A percentile compares a stretch with the other conserved stretches of the same genome.
These are phyloP conservation scores for Phortica magna DNA, from an alignment of 2,888 invertebrate genomes.

Conservation along the genomic window DNA sequence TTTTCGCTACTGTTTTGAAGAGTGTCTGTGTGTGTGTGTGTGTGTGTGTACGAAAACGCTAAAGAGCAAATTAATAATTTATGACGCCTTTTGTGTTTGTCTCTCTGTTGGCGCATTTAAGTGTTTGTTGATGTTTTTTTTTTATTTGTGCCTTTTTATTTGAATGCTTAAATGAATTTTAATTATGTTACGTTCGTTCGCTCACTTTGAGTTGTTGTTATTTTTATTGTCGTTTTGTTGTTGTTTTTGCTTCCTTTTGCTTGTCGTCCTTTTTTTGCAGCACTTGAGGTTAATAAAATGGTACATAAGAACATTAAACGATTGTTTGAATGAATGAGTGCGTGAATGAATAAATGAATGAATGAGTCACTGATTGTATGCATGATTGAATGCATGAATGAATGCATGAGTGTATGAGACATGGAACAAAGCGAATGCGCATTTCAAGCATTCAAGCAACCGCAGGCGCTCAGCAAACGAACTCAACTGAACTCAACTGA, in stretches of 20 bases:
- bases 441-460: too few species aligned
- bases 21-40: background rate
- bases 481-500: too few species aligned
- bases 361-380: too few species aligned
- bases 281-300: background rate
- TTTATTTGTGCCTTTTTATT: too few species aligned
- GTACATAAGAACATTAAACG: conserved; percentile 1
- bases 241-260: background rate
- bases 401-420: too few species aligned
- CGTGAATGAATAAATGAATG: too few species aligned
- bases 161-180: too few species aligned
- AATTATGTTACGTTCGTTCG: too few species aligned
- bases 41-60: background rate
- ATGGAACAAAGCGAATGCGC: too few species aligned
- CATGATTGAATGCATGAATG: too few species aligned
- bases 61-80: conserved; percentile 27
- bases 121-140: background rate
- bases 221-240: background rate
- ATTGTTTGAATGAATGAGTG: background rate
- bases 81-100: conserved; percentile 7
- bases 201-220: too few species aligned
- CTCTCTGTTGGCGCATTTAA: background rate
- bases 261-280: background rate
- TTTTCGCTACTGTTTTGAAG: background rate
- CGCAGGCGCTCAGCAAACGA: too few species aligned